Evolutionary conservation across 2,888 invertebrate species (phyloP).

Genomic region (Papilio gigon): DNA sequence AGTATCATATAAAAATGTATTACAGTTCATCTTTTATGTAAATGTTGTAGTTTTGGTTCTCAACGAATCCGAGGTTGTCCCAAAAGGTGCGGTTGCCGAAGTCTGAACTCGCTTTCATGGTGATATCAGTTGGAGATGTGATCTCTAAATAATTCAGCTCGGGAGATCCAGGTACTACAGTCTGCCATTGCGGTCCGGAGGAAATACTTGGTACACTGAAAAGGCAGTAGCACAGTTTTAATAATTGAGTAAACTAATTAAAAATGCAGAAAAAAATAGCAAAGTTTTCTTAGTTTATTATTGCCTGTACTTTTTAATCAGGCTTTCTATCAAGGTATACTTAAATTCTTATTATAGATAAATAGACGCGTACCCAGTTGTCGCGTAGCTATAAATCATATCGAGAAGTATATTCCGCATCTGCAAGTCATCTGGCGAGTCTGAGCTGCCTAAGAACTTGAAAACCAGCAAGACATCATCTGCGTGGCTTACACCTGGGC

Average conservation of each 20-base stretch:
- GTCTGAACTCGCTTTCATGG: slow-evolving; percentile 73
- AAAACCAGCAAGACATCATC: slow-evolving; percentile 83
- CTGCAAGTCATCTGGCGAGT: slow-evolving; percentile 67
- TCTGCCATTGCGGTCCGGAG: slow-evolving; percentile 71
- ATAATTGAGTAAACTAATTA: not conserved
- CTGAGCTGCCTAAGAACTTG: slow-evolving; percentile 52
- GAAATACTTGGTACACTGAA: slow-evolving; percentile 70
- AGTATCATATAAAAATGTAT: slow-evolving; percentile 34
- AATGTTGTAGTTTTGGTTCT: slow-evolving; percentile 78
- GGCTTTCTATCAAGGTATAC: not conserved
- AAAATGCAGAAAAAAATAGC: not conserved
- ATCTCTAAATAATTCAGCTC: slow-evolving; percentile 81
- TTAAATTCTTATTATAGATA: not conserved
- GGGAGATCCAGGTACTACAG: slow-evolving; percentile 67
- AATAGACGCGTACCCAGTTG: slow-evolving; percentile 84
- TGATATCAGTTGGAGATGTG: slow-evolving; percentile 66
- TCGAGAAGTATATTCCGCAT: slow-evolving; percentile 80
- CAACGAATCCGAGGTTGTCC: slow-evolving; percentile 82
- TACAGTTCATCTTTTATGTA: slow-evolving; percentile 71
- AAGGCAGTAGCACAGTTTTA: slow-evolving; percentile 29
- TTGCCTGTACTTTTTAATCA: not conserved
- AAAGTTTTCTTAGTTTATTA: not conserved
- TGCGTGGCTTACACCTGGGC: slow-evolving; percentile 84
- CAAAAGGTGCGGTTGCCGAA: slow-evolving; percentile 84
- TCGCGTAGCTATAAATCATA: slow-evolving; percentile 81